Percentiles rank a stretch among this genome's conserved stretches.
phyloP scores from a whole-genome alignment of 2,797 vertebrate species.

The Podargus strigoides region DNA sequence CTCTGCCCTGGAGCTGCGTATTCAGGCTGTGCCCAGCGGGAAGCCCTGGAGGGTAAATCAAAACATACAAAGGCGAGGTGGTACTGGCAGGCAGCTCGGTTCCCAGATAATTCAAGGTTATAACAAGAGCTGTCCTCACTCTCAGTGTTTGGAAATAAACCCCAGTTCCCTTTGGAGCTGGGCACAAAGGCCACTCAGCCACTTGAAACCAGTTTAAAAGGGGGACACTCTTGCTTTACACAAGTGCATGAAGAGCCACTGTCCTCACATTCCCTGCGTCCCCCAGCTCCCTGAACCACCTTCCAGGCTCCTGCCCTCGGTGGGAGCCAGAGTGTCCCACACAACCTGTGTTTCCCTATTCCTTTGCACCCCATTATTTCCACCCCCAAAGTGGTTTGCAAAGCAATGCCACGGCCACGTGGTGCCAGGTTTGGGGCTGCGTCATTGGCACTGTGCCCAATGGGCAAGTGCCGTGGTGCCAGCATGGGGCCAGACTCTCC shows the following conservation, averaged over 20 bases:
- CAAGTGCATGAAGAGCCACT: not conserved
- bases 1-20: not conserved
- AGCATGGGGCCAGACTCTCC: rapidly evolving
- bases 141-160: not conserved
- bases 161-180: rapidly evolving
- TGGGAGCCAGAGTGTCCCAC: not conserved
- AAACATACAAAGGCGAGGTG: not conserved
- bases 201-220: not conserved
- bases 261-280: too few species aligned
- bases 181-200: not conserved
- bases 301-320: not conserved
- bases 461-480: not conserved
- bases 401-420: rapidly evolving
- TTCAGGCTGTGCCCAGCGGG: not conserved
- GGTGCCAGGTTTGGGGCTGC: not conserved
- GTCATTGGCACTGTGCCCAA: too few species aligned
- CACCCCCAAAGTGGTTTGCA: not conserved
- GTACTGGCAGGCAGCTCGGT: not conserved
- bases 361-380: not conserved
- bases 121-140: not conserved
- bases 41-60: not conserved
- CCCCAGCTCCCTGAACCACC: not conserved
- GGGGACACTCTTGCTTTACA: not conserved
- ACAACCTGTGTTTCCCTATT: not conserved
- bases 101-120: not conserved